Base-by-base conservation (phyloP, 23 tunicate species). In the Diplosoma virens region DNA sequence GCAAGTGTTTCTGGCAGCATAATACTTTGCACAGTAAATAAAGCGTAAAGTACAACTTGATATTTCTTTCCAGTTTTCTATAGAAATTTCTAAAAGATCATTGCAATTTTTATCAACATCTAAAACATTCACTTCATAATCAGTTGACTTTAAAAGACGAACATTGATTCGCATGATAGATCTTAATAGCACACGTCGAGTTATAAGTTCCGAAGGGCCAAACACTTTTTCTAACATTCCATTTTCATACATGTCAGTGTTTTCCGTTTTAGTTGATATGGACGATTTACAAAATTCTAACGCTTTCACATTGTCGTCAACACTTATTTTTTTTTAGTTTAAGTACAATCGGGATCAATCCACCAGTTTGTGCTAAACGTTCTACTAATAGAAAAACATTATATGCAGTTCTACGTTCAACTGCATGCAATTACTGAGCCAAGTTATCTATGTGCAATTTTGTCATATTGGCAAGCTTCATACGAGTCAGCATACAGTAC, bases 1-100 rank as follows among this genome's bases (percentile, higher is more conserved):
- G 24, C 1, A 74, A 31, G 74, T 41, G 1, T 59, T 56, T 34
- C 47, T 82, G 32, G 64, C 58, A 3, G 81, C 87, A 31, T 58
- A 50, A 33, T 82, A 82, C 54, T 81, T 82, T 21, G 81, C 87
- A 74, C 81, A 74, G 33, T 75, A 75, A 45, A 82, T 65, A 9
- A 75, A 17, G 35, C 87, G 75, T 27, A 75, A 63, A 5, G 70
- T 64, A 9, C 81, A 66, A 28, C 6, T 47, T 45, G 78, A 33
- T 33, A 64, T 63, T 37, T 33, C 47, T 14, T 33, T 33, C 5
- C 26, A 47, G 32, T 71, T 56, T 25, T 75, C 30, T 2, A 1
- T n/a, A 23, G 87, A 31, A 18, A 82, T 27, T n/a, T 47, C 30
- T n/a, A 50, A 14, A 1, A 82, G 53, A 1, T 64, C 67, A 7